Percentiles rank a stretch among this genome's conserved stretches.
Conservation (phyloP, 2,797 vertebrate genomes). For the Miichthys miiuy region DNA sequence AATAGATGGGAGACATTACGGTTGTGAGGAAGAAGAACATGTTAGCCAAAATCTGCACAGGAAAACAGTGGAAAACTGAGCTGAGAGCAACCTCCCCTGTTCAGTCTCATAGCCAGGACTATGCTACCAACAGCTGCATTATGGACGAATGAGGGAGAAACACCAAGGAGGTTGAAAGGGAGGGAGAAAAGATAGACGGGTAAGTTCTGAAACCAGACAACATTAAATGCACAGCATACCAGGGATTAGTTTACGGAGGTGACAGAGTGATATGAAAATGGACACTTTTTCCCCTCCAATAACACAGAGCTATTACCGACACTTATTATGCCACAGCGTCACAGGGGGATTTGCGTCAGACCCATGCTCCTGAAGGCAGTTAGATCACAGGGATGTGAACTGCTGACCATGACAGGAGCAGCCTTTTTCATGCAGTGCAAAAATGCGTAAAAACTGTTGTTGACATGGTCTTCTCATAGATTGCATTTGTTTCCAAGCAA, state of each 20-base stretch:
- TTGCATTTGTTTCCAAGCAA: constrained; percentile 60
- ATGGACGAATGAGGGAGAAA: constrained; percentile 8
- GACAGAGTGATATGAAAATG: constrained; percentile 61
- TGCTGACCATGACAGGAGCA: constrained; percentile 59
- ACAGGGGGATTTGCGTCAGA: constrained; percentile 71
- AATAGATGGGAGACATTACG: constrained; percentile 62
- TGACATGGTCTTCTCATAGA: constrained; percentile 58
- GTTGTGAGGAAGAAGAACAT: constrained; percentile 41
- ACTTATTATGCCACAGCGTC: constrained; percentile 59
- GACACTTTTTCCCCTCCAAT: constrained; percentile 61
- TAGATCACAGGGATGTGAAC: constrained; percentile 72
- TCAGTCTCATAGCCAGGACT: constrained; percentile 24
- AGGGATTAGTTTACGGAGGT: constrained; percentile 53
- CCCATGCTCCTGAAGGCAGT: constrained; percentile 61
- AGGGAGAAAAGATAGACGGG: constrained; percentile 26
- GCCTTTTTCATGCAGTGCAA: constrained; percentile 69
- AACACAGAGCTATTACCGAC: constrained; percentile 64
- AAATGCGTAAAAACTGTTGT: constrained; percentile 64
- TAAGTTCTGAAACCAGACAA: constrained; percentile 50
- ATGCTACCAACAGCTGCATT: constrained; percentile 48
- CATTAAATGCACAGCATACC: constrained; percentile 38
- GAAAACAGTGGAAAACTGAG: constrained; percentile 49
- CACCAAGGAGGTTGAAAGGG: neutral
- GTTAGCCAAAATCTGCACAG: constrained; percentile 39
- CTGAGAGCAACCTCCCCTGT: constrained; percentile 2